phyloP scores from a whole-genome alignment of 2,888 invertebrate species.

The Deilephila elpenor region DNA sequence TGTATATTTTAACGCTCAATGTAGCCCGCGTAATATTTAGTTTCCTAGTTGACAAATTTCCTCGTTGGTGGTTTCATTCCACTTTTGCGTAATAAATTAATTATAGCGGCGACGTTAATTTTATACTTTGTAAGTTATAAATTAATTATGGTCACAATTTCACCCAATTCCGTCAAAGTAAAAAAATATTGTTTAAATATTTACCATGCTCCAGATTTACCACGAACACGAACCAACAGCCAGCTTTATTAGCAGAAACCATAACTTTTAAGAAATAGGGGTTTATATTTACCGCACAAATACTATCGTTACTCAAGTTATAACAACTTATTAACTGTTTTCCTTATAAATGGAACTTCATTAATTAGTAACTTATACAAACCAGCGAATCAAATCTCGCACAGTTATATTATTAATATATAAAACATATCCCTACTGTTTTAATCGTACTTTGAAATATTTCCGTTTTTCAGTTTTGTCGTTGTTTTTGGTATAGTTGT shows the following conservation, averaged over 20 bases:
- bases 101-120: slow-evolving; percentile 37
- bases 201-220: slow-evolving; percentile 8
- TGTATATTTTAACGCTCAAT: slow-evolving; percentile 45
- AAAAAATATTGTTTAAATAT: slow-evolving; percentile 9
- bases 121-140: slow-evolving; percentile 39
- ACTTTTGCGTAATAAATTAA: slow-evolving; percentile 48
- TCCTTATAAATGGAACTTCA: too few species aligned
- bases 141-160: slow-evolving; percentile 14
- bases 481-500: not conserved
- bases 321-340: too few species aligned
- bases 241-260: not conserved
- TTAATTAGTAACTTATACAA: too few species aligned
- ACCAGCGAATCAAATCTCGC: not conserved
- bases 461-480: slow-evolving; percentile 1
- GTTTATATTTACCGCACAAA: not conserved
- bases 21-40: slow-evolving; percentile 49
- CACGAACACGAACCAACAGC: not conserved
- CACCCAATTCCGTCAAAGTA: slow-evolving; percentile 1
- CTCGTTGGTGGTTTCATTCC: slow-evolving; percentile 47
- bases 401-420: not conserved
- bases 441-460: not conserved
- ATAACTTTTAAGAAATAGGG: not conserved
- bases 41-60: slow-evolving; percentile 51
- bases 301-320: not conserved
- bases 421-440: not conserved